These are phyloP conservation scores for Archilochus colubris DNA, from an alignment of 2,113 vertebrate species.

Conservation along the genomic window DNA sequence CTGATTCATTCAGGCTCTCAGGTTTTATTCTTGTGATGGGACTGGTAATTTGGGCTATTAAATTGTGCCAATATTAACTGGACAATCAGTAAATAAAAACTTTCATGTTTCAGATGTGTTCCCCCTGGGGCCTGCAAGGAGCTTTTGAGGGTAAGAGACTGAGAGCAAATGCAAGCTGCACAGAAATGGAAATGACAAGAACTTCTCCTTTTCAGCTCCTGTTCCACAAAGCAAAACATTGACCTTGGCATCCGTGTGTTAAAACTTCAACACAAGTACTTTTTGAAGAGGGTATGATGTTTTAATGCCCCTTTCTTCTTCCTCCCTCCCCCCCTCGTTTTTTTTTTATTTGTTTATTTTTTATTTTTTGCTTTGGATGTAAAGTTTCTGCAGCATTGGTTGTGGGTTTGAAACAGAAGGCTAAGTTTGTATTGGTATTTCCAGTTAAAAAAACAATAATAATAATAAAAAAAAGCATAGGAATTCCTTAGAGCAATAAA, in stretches of 20 bases:
- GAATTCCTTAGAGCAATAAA: not conserved
- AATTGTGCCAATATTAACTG: not conserved
- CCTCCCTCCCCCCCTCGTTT: not conserved
- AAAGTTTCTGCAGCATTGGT: not conserved
- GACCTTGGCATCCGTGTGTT: not conserved
- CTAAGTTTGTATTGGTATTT: not conserved
- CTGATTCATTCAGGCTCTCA: not conserved
- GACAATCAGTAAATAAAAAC: not conserved
- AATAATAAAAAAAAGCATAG: not conserved
- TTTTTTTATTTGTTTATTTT: too few species aligned
- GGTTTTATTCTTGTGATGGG: not conserved
- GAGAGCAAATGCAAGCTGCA: not conserved
- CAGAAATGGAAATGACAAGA: not conserved
- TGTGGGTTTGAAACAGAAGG: not conserved
- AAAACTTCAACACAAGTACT: not conserved
- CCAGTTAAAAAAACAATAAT: not conserved
- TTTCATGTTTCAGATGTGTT: not conserved
- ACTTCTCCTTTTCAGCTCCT: not conserved
- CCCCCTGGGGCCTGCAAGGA: not conserved
- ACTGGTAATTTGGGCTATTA: not conserved
- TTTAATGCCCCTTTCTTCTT: not conserved
- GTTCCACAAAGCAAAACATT: not conserved
- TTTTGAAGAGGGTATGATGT: not conserved
- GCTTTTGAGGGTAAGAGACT: not conserved
- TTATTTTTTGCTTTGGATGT: not conserved